These are phyloP conservation scores for Melikaiella ostensackeni DNA, from an alignment of 2,888 invertebrate genomes.

Conservation along the genomic window DNA sequence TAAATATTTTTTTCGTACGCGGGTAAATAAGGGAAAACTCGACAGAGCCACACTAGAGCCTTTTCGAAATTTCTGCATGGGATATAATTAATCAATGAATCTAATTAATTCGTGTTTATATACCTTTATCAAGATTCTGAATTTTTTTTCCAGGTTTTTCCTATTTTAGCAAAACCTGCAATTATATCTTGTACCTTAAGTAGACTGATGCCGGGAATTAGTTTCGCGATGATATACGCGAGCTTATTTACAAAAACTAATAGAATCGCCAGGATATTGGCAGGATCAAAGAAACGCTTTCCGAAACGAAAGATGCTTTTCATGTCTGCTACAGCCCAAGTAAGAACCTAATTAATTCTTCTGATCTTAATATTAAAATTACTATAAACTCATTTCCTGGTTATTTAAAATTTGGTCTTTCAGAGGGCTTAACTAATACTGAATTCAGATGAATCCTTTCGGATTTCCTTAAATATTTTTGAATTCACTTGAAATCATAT, in stretches of 20 bases:
- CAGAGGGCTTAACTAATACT: neutral
- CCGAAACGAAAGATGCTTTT: conserved; percentile 84
- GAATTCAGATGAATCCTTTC: neutral
- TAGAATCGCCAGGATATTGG: conserved; percentile 86
- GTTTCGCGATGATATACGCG: conserved; percentile 86
- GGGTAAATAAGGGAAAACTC: no score
- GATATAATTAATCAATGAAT: neutral
- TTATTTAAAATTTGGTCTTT: neutral
- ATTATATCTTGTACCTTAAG: conserved; percentile 80
- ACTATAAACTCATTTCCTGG: neutral
- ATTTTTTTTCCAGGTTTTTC: conserved; percentile 76
- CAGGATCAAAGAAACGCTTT: conserved; percentile 85
- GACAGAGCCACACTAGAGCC: no score
- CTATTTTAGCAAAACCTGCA: conserved; percentile 83
- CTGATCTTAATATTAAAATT: neutral
- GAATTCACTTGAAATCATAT: no score
- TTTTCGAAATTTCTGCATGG: no score
- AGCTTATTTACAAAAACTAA: conserved; percentile 88
- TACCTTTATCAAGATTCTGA: neutral
- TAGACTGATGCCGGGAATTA: conserved; percentile 81
- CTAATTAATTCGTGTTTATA: neutral
- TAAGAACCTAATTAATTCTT: conserved; percentile 60
- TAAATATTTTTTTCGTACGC: no score
- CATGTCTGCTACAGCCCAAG: conserved; percentile 81
- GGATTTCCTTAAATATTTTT: neutral